Evolutionary conservation across 2,113 vertebrate species (phyloP), one percentile per base, ranked within the genome.

Genomic region (Phrynosoma platyrhinos): DNA sequence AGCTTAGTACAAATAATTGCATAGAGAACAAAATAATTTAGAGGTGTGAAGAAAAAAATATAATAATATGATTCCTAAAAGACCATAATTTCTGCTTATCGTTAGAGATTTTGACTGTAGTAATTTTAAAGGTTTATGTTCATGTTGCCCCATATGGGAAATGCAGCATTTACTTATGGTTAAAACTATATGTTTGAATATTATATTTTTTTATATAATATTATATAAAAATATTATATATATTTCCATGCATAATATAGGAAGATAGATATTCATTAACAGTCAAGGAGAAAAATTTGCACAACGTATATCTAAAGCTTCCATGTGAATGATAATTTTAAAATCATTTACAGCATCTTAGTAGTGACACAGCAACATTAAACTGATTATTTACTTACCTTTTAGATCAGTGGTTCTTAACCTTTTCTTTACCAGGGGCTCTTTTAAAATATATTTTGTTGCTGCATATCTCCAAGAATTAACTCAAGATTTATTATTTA

Each of bases 91-190:
- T 79, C 2, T 74, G 3, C 55, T 74, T 5, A 85, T 92, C 81
- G 74, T 72, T 58, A 58, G 53, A 81, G 5, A 16, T 80, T 69
- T 81, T 81, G 23, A 55, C 91, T 87, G 88, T 74, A 81, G 69
- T 92, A 93, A 86, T 91, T 92, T 91, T 87, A 58, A 23, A 62
- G 68, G 1, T 91, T 94, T 93, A 86, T 95, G 91, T 95, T 90
- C 75, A 16, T 5, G 18, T 82, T 88, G 83, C 72, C 91, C 32
- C 72, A 55, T 1, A 0, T 32, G 90, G 82, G 81, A 64, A 79
- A 86, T 86, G 62, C 75, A 55, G 32, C 20, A 78, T 92, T 79
- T 80, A 40, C 78, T 93, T 71, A 84, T 91, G 87, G 93, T 91
- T 87, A 92, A 83, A 88, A 21, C 83, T 88, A 92, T 88, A 86